Evolutionary conservation across 2,113 vertebrate species (phyloP).

Genomic region (Mobula hypostoma): DNA sequence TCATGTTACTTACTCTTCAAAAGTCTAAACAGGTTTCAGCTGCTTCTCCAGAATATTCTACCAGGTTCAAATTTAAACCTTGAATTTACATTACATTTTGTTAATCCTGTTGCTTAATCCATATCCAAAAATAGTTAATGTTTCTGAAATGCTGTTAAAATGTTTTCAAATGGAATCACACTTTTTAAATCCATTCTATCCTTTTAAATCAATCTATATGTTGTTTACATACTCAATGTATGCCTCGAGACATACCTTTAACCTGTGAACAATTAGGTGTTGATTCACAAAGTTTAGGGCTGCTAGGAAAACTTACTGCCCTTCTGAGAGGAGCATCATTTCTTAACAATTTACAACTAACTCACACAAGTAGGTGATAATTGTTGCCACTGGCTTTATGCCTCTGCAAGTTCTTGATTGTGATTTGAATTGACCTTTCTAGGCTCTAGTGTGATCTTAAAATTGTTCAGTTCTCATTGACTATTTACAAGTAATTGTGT

Average conservation of each 20-base stretch:
- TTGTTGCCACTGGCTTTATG: background rate
- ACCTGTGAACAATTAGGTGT: background rate
- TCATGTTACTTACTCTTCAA: background rate
- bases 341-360: background rate
- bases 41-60: background rate
- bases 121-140: background rate
- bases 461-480: background rate
- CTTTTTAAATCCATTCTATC: background rate
- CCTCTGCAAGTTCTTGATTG: background rate
- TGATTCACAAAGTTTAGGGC: background rate
- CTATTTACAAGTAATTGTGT: background rate
- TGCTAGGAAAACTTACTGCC: background rate
- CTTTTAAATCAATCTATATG: background rate
- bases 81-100: background rate
- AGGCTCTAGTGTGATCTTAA: background rate
- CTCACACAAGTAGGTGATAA: too few species aligned
- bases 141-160: background rate
- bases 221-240: background rate
- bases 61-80: background rate
- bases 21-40: background rate
- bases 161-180: background rate
- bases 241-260: background rate
- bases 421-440: background rate
- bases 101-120: background rate
- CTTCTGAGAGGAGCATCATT: background rate